These are phyloP conservation scores for Hirudo medicinalis DNA, from an alignment of 1,140 invertebrate species.

Conservation along the genomic window DNA sequence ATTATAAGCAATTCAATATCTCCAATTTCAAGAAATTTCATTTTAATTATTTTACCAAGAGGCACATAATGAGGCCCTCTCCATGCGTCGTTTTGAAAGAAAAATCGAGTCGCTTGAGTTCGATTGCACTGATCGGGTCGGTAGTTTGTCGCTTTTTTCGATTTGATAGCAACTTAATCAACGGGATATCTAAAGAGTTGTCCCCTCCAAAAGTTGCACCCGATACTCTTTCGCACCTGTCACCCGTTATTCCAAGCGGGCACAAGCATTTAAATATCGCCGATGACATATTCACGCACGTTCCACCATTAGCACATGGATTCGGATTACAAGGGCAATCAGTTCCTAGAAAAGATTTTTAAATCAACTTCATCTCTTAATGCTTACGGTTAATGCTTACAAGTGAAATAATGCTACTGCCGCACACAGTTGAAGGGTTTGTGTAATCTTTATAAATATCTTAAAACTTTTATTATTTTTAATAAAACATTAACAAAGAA, in stretches of 20 bases:
- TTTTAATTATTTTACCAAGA: constrained; percentile 5
- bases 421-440: background rate
- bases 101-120: constrained; percentile 12
- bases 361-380: background rate
- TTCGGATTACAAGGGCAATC: background rate
- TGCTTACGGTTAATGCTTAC: background rate
- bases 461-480: no score
- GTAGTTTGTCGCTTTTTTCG: constrained; percentile 8
- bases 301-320: constrained; percentile 9
- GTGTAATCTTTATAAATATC: no score
- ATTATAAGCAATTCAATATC: background rate
- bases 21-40: background rate
- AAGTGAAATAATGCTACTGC: background rate
- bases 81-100: background rate
- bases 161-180: background rate
- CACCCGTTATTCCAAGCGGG: constrained; percentile 84
- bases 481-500: background rate
- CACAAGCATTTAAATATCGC: constrained; percentile 43
- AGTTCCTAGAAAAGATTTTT: background rate
- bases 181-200: constrained; percentile 12
- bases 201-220: constrained; percentile 22
- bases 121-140: background rate
- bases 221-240: constrained; percentile 72
- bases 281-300: constrained; percentile 17
- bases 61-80: constrained; percentile 18